Percentiles rank a stretch among this genome's conserved stretches.
Evolutionary conservation across 30 jellyfish, hydroid and myxozoan species (phyloP).

Genomic region (Aurelia aurita complex sp. Pacific): DNA sequence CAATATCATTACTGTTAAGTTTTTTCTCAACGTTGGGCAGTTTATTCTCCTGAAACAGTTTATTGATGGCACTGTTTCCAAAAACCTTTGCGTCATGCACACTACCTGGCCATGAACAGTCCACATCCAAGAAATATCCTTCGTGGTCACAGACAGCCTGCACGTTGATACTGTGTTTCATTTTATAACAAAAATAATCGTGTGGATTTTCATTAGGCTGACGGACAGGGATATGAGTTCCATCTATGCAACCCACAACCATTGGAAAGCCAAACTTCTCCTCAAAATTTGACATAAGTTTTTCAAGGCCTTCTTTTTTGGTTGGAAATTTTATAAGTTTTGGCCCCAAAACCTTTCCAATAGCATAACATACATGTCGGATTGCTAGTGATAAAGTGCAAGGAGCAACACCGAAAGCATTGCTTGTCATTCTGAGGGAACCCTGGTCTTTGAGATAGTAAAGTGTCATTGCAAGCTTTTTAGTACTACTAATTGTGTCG

Average conservation of each 20-base stretch:
- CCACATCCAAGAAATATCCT: too few species aligned
- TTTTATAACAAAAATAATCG: slow-evolving; percentile 31
- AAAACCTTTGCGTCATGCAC: too few species aligned
- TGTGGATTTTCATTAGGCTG: slow-evolving; percentile 84
- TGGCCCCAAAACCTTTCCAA: slow-evolving; percentile 21
- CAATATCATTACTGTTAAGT: slow-evolving; percentile 40
- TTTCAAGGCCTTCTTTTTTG: slow-evolving; percentile 48
- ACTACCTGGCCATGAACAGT: too few species aligned
- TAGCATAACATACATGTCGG: slow-evolving; percentile 24
- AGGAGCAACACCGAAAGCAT: neutral
- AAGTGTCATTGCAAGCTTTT: slow-evolving; percentile 2
- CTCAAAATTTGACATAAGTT: slow-evolving; percentile 26
- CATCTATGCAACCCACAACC: slow-evolving; percentile 81
- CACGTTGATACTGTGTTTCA: slow-evolving; percentile 3
- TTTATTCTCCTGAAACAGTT: slow-evolving; percentile 20
- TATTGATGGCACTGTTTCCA: neutral
- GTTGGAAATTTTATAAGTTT: slow-evolving; percentile 15
- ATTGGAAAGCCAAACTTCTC: neutral
- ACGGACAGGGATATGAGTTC: slow-evolving; percentile 69
- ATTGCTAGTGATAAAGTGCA: slow-evolving; percentile 7
- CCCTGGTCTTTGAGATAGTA: too few species aligned
- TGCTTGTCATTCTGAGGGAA: too few species aligned
- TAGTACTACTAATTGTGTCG: neutral
- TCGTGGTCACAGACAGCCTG: too few species aligned
- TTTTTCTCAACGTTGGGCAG: slow-evolving; percentile 41